Base-by-base conservation (phyloP, 2,888 invertebrate species). In the Drosophila recens region DNA sequence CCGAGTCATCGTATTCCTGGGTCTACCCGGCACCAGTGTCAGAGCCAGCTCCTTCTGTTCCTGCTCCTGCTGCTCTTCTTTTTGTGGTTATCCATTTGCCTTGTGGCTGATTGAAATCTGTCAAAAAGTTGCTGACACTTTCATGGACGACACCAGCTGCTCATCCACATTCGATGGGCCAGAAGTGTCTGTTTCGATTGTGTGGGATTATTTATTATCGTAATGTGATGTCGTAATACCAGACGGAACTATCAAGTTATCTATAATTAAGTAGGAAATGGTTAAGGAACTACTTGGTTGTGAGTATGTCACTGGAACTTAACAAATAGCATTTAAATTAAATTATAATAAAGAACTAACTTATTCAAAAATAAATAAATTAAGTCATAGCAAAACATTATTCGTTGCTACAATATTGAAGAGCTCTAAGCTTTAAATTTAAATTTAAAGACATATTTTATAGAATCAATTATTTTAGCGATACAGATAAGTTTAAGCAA, bases 61-160 rank as follows among this genome's bases (percentile, higher is more conserved):
- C 27, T 27, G 65, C 3, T 34, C 6, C 3, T 34, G 13, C 34
- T 30, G 46, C 53, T 15, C 38, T 42, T 45, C 20, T 42, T 45
- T 20, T 33, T 45, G 36, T 9, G 51, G 49, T 42, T 49, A 34
- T 40, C 66, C 69, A 66, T 77, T 65, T 54, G 54, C 56, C 67
- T 66, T 66, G 61, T 45, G 56, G 52, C 72, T 88, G 86, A 83
- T 83, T 86, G 89, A 88, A 86, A 80, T 87, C 90, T 74, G 80
- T 82, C 88, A 87, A 87, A 86, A 82, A 73, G 75, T 53, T 67
- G 68, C 77, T 51, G 63, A 59, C 68, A 46, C 34, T 23, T n/a
- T n/a, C 45, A 23, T 48, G 46, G 34, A n/a, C 33, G 27, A 13
- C 61, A 61, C 33, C 20, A 67, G 61, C 52, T 70, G 49, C 45